phyloP scores from a whole-genome alignment of 2,113 vertebrate species.

The Microcebus tavaratra region DNA sequence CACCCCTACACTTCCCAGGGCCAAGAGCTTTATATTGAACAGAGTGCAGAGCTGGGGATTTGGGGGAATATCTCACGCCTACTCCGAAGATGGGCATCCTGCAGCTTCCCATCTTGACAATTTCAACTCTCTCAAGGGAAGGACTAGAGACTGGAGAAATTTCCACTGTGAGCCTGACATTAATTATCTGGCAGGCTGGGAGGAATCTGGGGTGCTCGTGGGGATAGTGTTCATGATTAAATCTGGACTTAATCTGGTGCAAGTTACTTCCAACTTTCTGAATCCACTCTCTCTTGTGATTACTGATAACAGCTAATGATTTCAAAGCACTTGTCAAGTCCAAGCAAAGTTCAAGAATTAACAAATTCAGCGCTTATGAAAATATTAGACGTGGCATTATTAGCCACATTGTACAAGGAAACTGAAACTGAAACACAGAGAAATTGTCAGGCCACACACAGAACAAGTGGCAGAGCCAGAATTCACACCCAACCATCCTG shows the following conservation, averaged over 20 bases:
- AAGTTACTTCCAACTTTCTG: neutral
- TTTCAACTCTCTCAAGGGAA: accelerated
- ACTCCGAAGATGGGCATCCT: neutral
- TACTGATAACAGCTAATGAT: neutral
- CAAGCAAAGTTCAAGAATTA: neutral
- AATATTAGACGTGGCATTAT: neutral
- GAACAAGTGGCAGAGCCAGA: neutral
- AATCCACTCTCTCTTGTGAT: neutral
- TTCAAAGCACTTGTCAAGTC: neutral
- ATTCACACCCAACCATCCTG: neutral
- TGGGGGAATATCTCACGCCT: neutral
- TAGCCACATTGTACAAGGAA: neutral
- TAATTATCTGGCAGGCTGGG: neutral
- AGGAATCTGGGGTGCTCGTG: neutral
- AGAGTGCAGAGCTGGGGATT: neutral
- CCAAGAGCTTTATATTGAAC: neutral
- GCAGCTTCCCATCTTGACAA: neutral
- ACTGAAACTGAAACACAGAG: neutral
- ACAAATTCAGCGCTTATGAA: neutral
- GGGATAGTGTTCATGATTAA: neutral
- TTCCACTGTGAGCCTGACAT: neutral
- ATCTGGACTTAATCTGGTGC: neutral
- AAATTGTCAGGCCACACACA: neutral
- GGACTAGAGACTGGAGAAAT: neutral
- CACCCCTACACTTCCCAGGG: neutral